Conservation (phyloP, 2,113 vertebrate genomes). For the Macrotis lagotis region DNA sequence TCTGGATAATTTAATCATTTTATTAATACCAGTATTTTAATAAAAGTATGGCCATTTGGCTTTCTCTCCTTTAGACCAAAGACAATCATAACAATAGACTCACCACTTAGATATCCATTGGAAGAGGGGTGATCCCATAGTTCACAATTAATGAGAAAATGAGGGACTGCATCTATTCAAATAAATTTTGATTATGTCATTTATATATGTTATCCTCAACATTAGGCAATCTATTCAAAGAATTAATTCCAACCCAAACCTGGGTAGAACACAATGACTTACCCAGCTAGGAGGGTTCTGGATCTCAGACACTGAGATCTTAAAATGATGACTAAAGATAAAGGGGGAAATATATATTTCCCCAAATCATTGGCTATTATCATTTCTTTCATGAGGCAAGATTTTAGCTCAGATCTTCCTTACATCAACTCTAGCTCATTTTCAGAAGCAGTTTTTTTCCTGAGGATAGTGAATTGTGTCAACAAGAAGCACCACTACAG, state of each 20-base stretch:
- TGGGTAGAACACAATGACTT: not conserved
- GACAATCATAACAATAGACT: not conserved
- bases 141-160: not conserved
- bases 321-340: not conserved
- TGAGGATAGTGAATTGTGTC: not conserved
- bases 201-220: not conserved
- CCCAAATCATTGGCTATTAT: not conserved
- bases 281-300: not conserved
- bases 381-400: not conserved
- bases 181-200: not conserved
- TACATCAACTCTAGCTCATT: not conserved
- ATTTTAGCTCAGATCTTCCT: not conserved
- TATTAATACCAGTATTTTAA: not conserved
- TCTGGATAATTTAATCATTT: not conserved
- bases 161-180: not conserved
- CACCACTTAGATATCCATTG: not conserved
- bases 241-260: not conserved
- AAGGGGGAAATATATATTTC: not conserved
- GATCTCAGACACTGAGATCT: not conserved
- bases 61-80: not conserved
- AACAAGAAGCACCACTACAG: not conserved
- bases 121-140: not conserved
- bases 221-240: not conserved
- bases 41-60: not conserved
- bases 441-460: not conserved